These are phyloP conservation scores for Dryobotodes eremita DNA, from an alignment of 2,888 invertebrate genomes.

Conservation along the genomic window DNA sequence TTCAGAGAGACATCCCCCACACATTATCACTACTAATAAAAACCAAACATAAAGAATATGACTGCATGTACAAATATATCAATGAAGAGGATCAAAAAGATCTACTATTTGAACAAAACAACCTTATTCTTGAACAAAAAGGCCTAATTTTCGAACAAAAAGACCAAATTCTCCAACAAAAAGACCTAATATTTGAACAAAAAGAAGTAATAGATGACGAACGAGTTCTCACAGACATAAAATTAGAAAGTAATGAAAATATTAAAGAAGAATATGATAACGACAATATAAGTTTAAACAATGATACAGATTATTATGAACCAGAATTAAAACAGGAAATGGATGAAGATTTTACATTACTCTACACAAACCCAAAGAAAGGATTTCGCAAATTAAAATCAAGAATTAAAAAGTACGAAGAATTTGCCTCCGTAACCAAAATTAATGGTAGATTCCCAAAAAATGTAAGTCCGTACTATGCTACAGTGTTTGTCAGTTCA, in stretches of 20 bases:
- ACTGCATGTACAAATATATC: slow-evolving; percentile 26
- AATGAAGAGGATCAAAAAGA: slow-evolving; percentile 24
- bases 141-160: neutral
- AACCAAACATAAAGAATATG: slow-evolving; percentile 27
- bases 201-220: neutral
- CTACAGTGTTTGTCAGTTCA: slow-evolving; percentile 59
- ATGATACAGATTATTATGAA: slow-evolving; percentile 41
- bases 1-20: slow-evolving; percentile 31
- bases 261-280: slow-evolving; percentile 54
- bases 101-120: neutral
- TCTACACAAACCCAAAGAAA: neutral
- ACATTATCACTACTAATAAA: slow-evolving; percentile 45
- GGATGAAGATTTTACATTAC: neutral
- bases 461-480: slow-evolving; percentile 47
- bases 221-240: slow-evolving; percentile 27
- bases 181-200: slow-evolving; percentile 1
- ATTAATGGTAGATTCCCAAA: neutral
- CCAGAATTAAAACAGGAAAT: slow-evolving; percentile 37
- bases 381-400: slow-evolving; percentile 12
- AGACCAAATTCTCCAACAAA: neutral
- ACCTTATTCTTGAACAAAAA: neutral
- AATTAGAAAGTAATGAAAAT: slow-evolving; percentile 37
- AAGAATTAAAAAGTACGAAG: slow-evolving; percentile 36
- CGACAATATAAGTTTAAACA: neutral
- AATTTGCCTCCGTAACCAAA: slow-evolving; percentile 24